phyloP scores from a whole-genome alignment of 2,888 invertebrate genomes.

The Chrysolina haemoptera region DNA sequence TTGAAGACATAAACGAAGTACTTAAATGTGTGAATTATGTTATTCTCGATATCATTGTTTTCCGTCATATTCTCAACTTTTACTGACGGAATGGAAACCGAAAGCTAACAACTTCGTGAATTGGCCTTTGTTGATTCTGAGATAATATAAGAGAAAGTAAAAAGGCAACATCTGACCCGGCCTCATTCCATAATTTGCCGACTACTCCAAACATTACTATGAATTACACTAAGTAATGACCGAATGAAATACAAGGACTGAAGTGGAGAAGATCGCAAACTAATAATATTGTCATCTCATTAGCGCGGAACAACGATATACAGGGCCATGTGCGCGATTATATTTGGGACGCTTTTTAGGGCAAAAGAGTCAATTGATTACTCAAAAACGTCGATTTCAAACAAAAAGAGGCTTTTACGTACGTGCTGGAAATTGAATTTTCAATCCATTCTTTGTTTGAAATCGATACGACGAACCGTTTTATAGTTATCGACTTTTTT shows the following conservation, averaged over 20 bases:
- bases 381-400: too few relatives aligned
- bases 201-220: slow-evolving; percentile 7
- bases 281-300: not conserved
- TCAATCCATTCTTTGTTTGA: too few relatives aligned
- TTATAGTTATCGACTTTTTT: too few relatives aligned
- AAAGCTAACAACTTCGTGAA: slow-evolving; percentile 39
- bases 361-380: too few relatives aligned
- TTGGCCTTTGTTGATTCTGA: slow-evolving; percentile 42
- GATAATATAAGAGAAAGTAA: slow-evolving; percentile 53
- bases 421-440: too few relatives aligned
- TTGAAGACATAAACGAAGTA: slow-evolving; percentile 2
- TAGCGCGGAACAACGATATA: not conserved
- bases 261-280: not conserved
- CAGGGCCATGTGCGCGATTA: not conserved
- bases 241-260: not conserved
- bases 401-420: too few relatives aligned
- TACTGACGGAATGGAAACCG: slow-evolving; percentile 39
- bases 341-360: too few relatives aligned
- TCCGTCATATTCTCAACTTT: slow-evolving; percentile 31
- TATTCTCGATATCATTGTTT: slow-evolving; percentile 25
- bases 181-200: slow-evolving; percentile 40
- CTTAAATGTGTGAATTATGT: slow-evolving; percentile 24
- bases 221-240: slow-evolving; percentile 5
- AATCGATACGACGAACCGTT: too few relatives aligned
- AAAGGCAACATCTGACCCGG: slow-evolving; percentile 46